Base-by-base conservation (phyloP, 2,113 vertebrate species). In the Ranitomeya variabilis region DNA sequence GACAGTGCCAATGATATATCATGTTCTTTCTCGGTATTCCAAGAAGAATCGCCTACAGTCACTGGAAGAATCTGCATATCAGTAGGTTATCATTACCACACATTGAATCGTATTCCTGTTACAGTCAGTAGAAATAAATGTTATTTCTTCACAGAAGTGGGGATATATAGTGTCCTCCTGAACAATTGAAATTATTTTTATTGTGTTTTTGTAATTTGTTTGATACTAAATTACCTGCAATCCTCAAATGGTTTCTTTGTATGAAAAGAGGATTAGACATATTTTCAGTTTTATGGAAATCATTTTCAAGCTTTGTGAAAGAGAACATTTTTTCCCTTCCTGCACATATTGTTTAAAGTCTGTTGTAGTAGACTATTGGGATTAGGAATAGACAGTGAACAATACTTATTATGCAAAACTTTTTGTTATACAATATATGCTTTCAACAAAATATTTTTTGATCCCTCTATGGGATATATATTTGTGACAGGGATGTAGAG, bases 271-370 rank as follows among this genome's bases (percentile, higher is more conserved):
- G 52, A 80, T 55, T 80, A 74, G 71, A 45, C 8, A 74, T 74
- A 51, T 74, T 74, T 74, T 51, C 71, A 74, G 15, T 74, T 74
- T 74, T 18, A 74, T 74, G 37, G 31, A 74, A 74, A 74, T 74
- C 37, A 45, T 74, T 74, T 15, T 74, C 45, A 45, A 74, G 71
- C 71, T 74, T 51, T 45, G 0, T 45, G 37, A 74, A 74, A 19
- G 71, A 18, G 71, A 74, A 74, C 37, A 51, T 74, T 1, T 74
- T 74, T 45, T 45, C 16, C 15, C 19, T 45, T 74, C 31, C 45
- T 19, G 71, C 31, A 8, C 37, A 23, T 74, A 74, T 74, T 74
- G 71, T 74, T 74, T 74, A 45, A 74, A 45, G 71, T 74, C 31
- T 74, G 71, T 45, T 74, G 71, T 15, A 45, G 6, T 74, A 45